Base-by-base conservation (phyloP, 2,113 vertebrate species). In the Tenrec ecaudatus region DNA sequence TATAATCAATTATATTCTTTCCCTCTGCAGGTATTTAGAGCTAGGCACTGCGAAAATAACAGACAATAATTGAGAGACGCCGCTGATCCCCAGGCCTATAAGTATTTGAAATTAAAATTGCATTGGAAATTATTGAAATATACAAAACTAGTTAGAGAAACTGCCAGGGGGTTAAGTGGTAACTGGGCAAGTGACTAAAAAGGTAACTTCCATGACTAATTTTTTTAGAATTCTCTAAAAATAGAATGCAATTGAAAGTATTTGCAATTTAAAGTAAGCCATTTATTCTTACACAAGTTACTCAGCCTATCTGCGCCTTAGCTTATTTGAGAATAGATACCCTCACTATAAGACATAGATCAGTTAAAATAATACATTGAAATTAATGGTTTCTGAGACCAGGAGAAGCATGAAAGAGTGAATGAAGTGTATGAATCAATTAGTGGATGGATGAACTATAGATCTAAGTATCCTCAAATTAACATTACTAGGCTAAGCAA, bases 1-100 rank as follows among this genome's bases (percentile, higher is more conserved):
- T 53, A 23, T 82, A 85, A 80, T 60, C 88, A 91, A 88, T 85
- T 89, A 86, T 89, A 75, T 43, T 92, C 94, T 95, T 92, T 43
- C 71, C 27, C 9, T 80, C 40, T 95, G 31, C 31, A 17, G 71
- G 69, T 31, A 69, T 82, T 76, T 3, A 87, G 62, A 58, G 36
- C 43, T 78, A 14, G 31, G 4, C 12, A 23, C 22, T 36, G 1
- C 36, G 33, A 87, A 96, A 93, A 84, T 83, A 89, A 40, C 3
- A 60, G 25, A 68, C 1, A 85, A 14, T 73, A 33, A 81, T 10
- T 40, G 7, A 82, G 82, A 60, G 29, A 47, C 3, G 31, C 15
- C 66, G 25, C 17, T 73, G 66, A 29, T 47, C 33, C 11, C 25
- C 82, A 11, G 25, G 40, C 29, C 76, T 14, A 31, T 38, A 76